phyloP scores from a whole-genome alignment of 2,888 invertebrate species.

The Meta bourneti region DNA sequence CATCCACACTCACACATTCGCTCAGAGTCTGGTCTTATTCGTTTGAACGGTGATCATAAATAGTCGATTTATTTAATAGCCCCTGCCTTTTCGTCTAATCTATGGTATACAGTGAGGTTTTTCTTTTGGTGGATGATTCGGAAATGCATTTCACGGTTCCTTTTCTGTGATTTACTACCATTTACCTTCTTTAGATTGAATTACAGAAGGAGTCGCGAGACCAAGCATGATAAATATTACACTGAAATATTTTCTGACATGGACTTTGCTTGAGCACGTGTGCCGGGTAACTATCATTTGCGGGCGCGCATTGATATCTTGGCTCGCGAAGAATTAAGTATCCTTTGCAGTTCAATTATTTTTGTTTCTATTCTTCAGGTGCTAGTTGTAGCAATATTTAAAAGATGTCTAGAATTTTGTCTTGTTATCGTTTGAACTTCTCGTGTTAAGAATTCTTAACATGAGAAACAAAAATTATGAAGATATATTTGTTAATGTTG shows the following conservation, averaged over 20 bases:
- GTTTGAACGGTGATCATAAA: background rate
- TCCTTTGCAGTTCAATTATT: no score
- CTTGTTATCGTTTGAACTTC: no score
- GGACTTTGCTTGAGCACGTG: no score
- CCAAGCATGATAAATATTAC: background rate
- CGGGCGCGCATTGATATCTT: no score
- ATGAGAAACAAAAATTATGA: no score
- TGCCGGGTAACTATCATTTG: no score
- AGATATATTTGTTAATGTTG: no score
- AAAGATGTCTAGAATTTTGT: no score
- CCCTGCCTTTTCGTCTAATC: background rate
- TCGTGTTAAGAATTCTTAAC: no score
- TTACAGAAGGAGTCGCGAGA: background rate
- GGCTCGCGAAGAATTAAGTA: no score
- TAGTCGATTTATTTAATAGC: constrained; percentile 1
- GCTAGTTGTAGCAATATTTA: no score
- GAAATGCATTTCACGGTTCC: background rate
- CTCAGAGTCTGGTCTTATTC: background rate
- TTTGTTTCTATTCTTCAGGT: no score
- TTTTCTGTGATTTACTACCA: background rate
- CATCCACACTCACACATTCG: background rate
- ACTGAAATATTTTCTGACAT: background rate
- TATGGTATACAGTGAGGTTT: background rate
- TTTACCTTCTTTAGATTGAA: background rate
- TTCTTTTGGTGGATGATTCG: background rate